Evolutionary conservation across 2,797 vertebrate species (phyloP), one percentile per base, ranked within the genome.

Genomic region (Cottoperca gobio): DNA sequence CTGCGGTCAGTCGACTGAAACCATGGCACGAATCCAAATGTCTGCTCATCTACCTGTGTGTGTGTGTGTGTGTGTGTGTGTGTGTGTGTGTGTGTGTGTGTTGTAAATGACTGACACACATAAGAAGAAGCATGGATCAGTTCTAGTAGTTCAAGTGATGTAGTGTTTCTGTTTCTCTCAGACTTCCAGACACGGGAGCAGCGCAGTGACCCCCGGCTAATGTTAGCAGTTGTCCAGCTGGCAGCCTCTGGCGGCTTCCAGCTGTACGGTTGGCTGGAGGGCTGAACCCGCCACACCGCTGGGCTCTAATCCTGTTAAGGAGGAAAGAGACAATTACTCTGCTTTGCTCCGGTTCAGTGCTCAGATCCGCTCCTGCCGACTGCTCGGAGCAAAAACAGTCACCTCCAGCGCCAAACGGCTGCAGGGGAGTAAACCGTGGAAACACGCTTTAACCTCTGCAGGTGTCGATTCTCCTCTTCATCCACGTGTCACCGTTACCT

Each of bases 301-400:
- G 91, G 76, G 83, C 77, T 87, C 83, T 94, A 93, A 93, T 93
- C 92, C 90, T 86, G 90, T 92, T 93, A 92, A 70, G 81, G 85
- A 90, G 91, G 88, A 91, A 92, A 91, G 87, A 93, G 91, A 92
- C 89, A 91, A 92, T 93, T 91, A 88, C 84, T 86, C 80, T 88
- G 83, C 85, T 86, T 83, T 62, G 79, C 84, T 57, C 33, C 55
- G 82, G 84, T 85, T 84, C 89, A 90, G 71, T 19, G 86, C 79
- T 85, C 84, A 82, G 86, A 89, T 91, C 88, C 81, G 81, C 74
- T 87, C 88, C 87, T 17, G 63, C 73, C 49, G 80, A 83, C 80
- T 17, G 1, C 74, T 48, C 28, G 1, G 65, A 80, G 79, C 62
- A 69, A 66, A 73, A 84, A 77, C 82, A 67, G 58, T 68, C 81